Evolutionary conservation across 2,113 vertebrate genomes (phyloP).

Genomic region (Neotragus moschatus): DNA sequence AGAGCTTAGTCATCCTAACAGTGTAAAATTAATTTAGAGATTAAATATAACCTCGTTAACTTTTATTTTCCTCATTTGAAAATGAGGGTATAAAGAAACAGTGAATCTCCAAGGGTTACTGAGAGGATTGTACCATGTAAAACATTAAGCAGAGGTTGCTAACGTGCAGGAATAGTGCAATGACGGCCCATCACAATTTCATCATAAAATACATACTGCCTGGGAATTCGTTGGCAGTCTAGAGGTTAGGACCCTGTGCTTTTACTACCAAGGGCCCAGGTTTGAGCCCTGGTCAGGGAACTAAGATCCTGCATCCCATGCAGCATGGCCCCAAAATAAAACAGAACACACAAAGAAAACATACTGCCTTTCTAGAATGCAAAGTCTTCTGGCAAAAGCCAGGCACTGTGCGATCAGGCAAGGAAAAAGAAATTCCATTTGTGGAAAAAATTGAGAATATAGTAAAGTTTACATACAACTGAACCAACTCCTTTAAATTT

Average conservation of each 20-base stretch:
- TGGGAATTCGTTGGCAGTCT: background rate
- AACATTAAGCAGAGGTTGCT: background rate
- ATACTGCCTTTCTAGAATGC: background rate
- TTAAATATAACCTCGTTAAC: background rate
- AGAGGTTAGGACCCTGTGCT: background rate
- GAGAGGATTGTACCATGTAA: background rate
- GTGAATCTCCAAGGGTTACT: background rate
- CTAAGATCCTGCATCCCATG: background rate
- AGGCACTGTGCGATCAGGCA: background rate
- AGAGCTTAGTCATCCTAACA: background rate
- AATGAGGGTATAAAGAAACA: background rate
- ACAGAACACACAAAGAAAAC: background rate
- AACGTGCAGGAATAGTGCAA: background rate
- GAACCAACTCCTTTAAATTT: background rate
- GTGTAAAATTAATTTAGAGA: background rate
- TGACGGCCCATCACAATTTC: background rate
- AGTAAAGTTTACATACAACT: background rate
- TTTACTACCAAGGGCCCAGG: background rate
- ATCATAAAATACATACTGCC: background rate
- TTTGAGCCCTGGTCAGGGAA: background rate
- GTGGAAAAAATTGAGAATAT: background rate
- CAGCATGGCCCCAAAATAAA: background rate
- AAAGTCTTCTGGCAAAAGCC: background rate
- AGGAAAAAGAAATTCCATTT: background rate
- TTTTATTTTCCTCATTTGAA: background rate